Evolutionary conservation across 2,888 invertebrate genomes (phyloP), one percentile per base, ranked within the genome.

Genomic region (Pyrrhia umbra): DNA sequence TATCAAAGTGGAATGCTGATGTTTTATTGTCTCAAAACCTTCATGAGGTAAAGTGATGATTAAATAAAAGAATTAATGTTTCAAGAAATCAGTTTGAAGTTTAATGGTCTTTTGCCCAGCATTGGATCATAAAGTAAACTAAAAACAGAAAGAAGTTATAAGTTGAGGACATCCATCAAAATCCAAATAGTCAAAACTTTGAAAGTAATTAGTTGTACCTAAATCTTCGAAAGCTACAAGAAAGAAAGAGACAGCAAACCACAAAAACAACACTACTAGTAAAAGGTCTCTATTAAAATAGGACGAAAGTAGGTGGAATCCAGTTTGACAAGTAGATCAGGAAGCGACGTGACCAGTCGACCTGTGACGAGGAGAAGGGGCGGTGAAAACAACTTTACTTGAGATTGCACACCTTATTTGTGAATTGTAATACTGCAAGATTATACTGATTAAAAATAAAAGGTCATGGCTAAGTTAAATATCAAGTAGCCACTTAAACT

Each of bases 251-350:
- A 59, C 15, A 58, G 10, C n/a, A 46, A 37, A 55, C 27, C 37
- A 65, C 39, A 77, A 59, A 65, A 39, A 43, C 27, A 2, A 15
- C 27, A 40, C 37, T 34, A 43, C 20, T 27, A 15, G 46, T 68
- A 54, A 66, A 60, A 63, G 56, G 62, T 57, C 16, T 39, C 1
- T 57, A 55, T 69, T 63, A 21, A 66, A 51, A 75, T 66, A 63
- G 66, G 64, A 66, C 37, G 46, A 64, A 73, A 57, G 54, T 47
- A 51, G 57, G 20, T 51, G 76, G 79, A 83, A 85, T 84, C 80
- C 76, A 72, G 85, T 80, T 58, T 61, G 77, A 83, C 83, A 61
- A 68, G 82, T 81, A 42, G 23, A 70, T 65, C 57, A 66, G 80
- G 77, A 80, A 79, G 59, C 49, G 20, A 52, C 45, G 23, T 27